These are phyloP conservation scores for Sylvicola cinctus DNA, from an alignment of 2,888 invertebrate genomes.

Conservation along the genomic window DNA sequence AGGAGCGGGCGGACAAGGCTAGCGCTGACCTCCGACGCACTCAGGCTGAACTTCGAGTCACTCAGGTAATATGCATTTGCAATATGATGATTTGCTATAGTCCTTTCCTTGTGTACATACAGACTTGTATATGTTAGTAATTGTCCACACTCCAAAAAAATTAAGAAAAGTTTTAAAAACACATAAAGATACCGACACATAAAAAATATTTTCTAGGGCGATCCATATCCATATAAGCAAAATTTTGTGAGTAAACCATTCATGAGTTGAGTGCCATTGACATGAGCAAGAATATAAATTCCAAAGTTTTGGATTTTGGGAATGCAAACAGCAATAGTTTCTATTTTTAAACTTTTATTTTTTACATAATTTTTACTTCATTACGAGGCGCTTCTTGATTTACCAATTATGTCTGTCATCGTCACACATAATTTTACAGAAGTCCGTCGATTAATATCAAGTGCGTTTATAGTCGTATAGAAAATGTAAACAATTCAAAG, in stretches of 20 bases:
- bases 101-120: too few species aligned
- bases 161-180: constrained; percentile 1
- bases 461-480: too few species aligned
- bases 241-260: constrained; percentile 26
- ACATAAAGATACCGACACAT: constrained; percentile 3
- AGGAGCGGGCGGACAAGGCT: constrained; percentile 70
- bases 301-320: constrained; percentile 12
- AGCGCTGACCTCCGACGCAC: constrained; percentile 68
- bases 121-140: too few species aligned
- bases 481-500: too few species aligned
- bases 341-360: constrained; percentile 3
- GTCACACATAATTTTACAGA: too few species aligned
- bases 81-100: not conserved
- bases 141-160: not conserved
- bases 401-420: too few species aligned
- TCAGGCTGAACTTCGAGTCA: constrained; percentile 76
- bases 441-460: too few species aligned
- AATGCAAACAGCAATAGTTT: too few species aligned
- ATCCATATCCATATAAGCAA: constrained; percentile 19
- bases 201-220: constrained; percentile 19
- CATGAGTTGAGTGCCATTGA: too few species aligned
- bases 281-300: constrained; percentile 9
- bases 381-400: constrained; percentile 3
- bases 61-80: constrained; percentile 50
- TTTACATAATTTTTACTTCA: constrained; percentile 7